Conservation (phyloP, 2,797 vertebrate genomes). For the Apodemus agrarius region DNA sequence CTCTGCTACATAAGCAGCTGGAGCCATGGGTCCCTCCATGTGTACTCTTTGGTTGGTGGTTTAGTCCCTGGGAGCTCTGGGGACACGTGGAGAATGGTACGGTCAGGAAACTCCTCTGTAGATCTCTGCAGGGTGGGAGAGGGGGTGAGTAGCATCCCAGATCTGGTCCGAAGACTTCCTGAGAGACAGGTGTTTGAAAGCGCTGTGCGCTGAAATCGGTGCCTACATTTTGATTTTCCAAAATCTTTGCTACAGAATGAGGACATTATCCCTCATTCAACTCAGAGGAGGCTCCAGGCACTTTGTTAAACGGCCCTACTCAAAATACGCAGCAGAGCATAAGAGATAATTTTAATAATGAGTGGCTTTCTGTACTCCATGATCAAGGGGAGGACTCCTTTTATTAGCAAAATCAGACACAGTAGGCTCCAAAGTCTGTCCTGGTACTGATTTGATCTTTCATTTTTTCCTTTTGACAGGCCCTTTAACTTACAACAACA, state of each 20-base stretch:
- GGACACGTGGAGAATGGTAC: neutral
- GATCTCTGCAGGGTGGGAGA: neutral
- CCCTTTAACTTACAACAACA: neutral
- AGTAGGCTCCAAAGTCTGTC: neutral
- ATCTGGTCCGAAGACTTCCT: neutral
- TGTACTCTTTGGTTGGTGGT: neutral
- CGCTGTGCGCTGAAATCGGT: neutral
- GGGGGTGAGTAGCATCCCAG: neutral
- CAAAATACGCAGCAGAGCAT: neutral
- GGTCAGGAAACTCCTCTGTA: neutral
- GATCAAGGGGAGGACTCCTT: neutral
- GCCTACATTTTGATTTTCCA: constrained; percentile 11
- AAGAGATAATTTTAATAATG: constrained; percentile 5
- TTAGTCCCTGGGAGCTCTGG: neutral
- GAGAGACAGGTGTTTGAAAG: neutral
- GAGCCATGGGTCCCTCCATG: neutral
- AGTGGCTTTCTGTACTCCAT: neutral
- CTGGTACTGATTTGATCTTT: neutral
- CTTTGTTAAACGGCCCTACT: neutral
- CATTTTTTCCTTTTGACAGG: neutral
- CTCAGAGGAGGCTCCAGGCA: neutral
- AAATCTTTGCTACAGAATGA: neutral
- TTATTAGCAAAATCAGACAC: neutral
- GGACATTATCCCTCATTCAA: neutral
- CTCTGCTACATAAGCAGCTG: neutral